Percentiles rank a stretch among this genome's conserved stretches.
These are phyloP conservation scores for Platichthys flesus DNA, from an alignment of 2,113 vertebrate genomes.

Conservation along the genomic window DNA sequence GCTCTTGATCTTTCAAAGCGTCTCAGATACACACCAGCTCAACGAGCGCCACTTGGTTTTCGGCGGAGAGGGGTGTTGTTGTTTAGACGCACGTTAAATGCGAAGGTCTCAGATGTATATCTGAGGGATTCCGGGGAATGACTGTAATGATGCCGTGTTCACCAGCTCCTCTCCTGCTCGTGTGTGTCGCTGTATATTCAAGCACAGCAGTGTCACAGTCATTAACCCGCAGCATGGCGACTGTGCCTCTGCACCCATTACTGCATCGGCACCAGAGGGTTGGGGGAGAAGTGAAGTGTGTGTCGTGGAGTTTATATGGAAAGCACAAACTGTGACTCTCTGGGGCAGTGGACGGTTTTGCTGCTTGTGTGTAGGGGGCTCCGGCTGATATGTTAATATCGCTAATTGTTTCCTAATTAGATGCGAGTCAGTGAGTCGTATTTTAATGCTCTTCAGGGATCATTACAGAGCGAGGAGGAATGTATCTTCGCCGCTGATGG, in stretches of 20 bases:
- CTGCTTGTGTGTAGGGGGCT: conserved; percentile 46
- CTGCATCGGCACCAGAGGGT: conserved; percentile 38
- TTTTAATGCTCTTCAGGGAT: conserved; percentile 76
- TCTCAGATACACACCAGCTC: neutral
- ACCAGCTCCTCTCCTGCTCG: neutral
- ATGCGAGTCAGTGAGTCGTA: conserved; percentile 74
- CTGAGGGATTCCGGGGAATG: conserved; percentile 5
- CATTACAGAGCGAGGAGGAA: conserved; percentile 65
- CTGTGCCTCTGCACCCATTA: conserved; percentile 56
- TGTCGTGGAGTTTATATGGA: conserved; percentile 44
- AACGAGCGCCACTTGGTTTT: conserved; percentile 8
- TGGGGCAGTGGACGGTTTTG: conserved; percentile 53
- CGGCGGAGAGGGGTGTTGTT: conserved; percentile 15
- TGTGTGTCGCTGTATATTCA: conserved; percentile 11
- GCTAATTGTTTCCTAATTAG: conserved; percentile 82
- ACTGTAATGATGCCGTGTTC: conserved; percentile 45
- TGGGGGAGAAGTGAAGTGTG: conserved; percentile 62
- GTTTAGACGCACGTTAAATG: conserved; percentile 17
- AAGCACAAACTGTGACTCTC: conserved; percentile 63
- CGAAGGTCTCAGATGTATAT: conserved; percentile 25
- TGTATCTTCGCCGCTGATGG: conserved; percentile 63
- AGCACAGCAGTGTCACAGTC: conserved; percentile 53
- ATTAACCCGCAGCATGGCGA: conserved; percentile 65
- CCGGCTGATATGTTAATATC: conserved; percentile 73
- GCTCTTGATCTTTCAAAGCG: neutral